phyloP scores from a whole-genome alignment of 2,888 invertebrate species.

The Habroteleia sp. region DNA sequence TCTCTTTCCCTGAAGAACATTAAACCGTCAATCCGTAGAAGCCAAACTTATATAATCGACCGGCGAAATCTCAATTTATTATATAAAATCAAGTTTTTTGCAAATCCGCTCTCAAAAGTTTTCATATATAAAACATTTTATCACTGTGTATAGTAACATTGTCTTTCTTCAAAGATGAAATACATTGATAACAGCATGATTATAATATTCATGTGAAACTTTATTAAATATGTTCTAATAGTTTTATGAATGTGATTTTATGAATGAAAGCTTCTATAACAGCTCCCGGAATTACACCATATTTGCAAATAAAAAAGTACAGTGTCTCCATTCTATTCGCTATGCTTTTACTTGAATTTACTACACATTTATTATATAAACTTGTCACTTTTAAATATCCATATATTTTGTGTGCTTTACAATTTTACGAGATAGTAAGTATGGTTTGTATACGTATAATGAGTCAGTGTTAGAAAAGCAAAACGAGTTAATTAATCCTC shows the following conservation, averaged over 20 bases:
- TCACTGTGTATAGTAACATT: no score
- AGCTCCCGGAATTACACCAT: no score
- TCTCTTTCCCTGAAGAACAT: conserved; percentile 4
- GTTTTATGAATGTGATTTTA: no score
- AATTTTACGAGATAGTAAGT: conserved; percentile 22
- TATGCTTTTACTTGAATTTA: conserved; percentile 12
- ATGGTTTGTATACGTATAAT: conserved; percentile 13
- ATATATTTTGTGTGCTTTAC: conserved; percentile 12
- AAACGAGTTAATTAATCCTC: conserved; percentile 61
- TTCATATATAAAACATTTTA: no score
- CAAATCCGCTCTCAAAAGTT: no score
- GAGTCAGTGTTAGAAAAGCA: conserved; percentile 10
- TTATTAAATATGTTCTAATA: no score
- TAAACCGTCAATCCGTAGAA: conserved; percentile 11
- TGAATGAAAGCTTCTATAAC: no score
- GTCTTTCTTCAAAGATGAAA: no score
- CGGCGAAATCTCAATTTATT: conserved; percentile 5
- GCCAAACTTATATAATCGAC: conserved; percentile 10
- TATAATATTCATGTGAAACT: no score
- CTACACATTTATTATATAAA: conserved; percentile 14
- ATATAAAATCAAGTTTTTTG: conserved; percentile 1
- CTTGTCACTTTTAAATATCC: conserved; percentile 6
- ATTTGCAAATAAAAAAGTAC: no score
- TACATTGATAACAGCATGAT: no score
- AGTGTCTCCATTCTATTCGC: no score